These are phyloP conservation scores for Ceratina australensis DNA, from an alignment of 1,140 invertebrate species.

Conservation along the genomic window DNA sequence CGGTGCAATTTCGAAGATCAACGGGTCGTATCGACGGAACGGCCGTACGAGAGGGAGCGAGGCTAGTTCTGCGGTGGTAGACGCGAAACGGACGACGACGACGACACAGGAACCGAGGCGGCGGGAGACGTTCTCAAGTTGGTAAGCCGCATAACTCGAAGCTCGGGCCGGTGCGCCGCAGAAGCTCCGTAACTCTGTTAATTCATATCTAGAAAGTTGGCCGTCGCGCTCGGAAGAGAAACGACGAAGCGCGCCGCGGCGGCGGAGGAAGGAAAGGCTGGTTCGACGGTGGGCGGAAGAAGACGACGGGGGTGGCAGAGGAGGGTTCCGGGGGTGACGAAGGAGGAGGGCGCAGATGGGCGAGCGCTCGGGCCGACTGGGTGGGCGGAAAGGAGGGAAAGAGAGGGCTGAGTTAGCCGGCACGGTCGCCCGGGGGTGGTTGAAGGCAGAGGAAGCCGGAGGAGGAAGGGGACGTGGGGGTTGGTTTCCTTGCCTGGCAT, in stretches of 20 bases:
- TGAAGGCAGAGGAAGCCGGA: constrained; percentile 52
- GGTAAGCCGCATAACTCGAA: constrained; percentile 75
- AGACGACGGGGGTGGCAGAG: constrained; percentile 40
- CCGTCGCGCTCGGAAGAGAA: constrained; percentile 55
- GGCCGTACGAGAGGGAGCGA: too few species aligned
- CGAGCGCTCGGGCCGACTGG: constrained; percentile 53
- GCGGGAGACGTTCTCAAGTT: constrained; percentile 73
- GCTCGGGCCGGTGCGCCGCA: constrained; percentile 57
- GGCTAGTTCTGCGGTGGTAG: neutral
- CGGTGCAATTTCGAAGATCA: constrained; percentile 3
- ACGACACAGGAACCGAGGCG: constrained; percentile 8
- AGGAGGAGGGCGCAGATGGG: constrained; percentile 40
- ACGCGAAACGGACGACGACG: constrained; percentile 1
- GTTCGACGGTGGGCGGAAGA: constrained; percentile 44
- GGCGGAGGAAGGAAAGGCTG: constrained; percentile 25
- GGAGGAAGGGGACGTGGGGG: constrained; percentile 53
- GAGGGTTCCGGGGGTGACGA: neutral
- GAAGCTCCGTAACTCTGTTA: constrained; percentile 79
- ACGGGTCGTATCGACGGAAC: constrained; percentile 15
- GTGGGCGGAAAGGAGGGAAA: constrained; percentile 58
- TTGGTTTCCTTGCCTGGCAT: constrained; percentile 69
- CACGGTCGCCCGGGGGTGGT: constrained; percentile 63
- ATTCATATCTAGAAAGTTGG: constrained; percentile 79
- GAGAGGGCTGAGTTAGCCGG: constrained; percentile 57
- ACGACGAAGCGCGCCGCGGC: constrained; percentile 25